Percentiles rank a stretch among this genome's conserved stretches.
These are phyloP conservation scores for Trichopoda pennipes DNA, from an alignment of 2,888 invertebrate genomes.

Conservation along the genomic window DNA sequence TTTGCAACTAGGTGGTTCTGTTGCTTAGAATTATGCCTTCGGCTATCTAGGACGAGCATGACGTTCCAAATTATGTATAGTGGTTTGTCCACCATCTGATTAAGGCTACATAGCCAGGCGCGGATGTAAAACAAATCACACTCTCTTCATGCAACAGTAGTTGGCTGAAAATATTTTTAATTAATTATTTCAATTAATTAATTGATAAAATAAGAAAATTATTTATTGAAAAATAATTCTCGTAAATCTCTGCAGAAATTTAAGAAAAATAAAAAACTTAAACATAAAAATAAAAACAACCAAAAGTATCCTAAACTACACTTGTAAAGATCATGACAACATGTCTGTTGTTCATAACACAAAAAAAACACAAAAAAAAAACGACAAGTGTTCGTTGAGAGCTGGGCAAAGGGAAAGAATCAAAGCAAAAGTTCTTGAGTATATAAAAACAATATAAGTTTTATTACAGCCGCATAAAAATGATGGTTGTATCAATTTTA, in stretches of 20 bases:
- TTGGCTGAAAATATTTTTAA: too few species aligned
- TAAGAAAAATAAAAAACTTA: not conserved
- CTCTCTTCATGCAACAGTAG: too few species aligned
- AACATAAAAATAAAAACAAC: slow-evolving; percentile 38
- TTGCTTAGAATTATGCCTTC: too few species aligned
- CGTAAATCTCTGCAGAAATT: not conserved
- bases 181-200: too few species aligned
- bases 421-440: not conserved
- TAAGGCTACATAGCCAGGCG: too few species aligned
- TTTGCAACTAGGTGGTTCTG: too few species aligned
- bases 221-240: not conserved
- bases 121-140: too few species aligned
- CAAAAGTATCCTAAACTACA: slow-evolving; percentile 50
- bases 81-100: too few species aligned
- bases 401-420: slow-evolving; percentile 20
- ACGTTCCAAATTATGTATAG: too few species aligned
- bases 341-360: slow-evolving; percentile 25
- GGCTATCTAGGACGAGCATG: too few species aligned
- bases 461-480: slow-evolving; percentile 47
- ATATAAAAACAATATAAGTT: slow-evolving; percentile 16
- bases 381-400: slow-evolving; percentile 2
- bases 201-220: too few species aligned
- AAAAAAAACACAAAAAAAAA: not conserved
- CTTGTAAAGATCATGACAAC: slow-evolving; percentile 67
- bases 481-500: slow-evolving; percentile 63